Percentiles rank a stretch among this genome's conserved stretches.
Evolutionary conservation across 2,888 invertebrate species (phyloP).

Genomic region (Sepioteuthis lessoniana): DNA sequence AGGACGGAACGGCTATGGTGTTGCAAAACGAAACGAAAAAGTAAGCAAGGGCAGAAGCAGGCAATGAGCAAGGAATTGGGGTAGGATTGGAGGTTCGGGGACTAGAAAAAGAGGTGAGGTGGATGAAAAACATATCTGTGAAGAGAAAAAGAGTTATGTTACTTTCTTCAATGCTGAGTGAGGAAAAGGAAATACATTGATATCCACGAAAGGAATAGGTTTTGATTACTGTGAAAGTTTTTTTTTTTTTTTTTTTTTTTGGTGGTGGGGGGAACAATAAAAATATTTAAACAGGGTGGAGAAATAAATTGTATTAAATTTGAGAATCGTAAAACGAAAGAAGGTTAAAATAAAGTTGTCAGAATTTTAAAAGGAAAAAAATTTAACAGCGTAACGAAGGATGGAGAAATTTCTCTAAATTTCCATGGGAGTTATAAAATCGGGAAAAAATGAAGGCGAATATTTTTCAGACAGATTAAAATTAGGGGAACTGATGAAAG

Average conservation of each 20-base stretch:
- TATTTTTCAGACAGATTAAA: too few relatives aligned
- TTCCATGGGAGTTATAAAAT: too few relatives aligned
- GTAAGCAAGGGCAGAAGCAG: background rate
- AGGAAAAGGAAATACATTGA: background rate
- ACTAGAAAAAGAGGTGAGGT: background rate
- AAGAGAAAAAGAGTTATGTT: background rate
- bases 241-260: background rate
- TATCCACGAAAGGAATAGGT: background rate
- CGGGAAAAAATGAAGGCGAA: too few relatives aligned
- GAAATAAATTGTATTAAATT: background rate
- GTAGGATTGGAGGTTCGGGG: background rate
- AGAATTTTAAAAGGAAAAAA: background rate
- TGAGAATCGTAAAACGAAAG: background rate
- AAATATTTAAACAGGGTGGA: too few relatives aligned
- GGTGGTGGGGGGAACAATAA: too few relatives aligned
- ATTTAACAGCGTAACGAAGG: background rate
- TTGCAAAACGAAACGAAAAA: background rate
- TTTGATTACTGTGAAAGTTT: background rate
- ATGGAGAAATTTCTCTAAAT: too few relatives aligned
- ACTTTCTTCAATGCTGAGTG: background rate
- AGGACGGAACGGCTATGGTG: background rate
- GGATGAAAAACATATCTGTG: too few relatives aligned
- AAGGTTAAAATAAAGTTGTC: background rate
- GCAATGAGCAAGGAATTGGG: background rate
- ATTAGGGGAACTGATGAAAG: too few relatives aligned